A percentile compares a stretch with the other conserved stretches of the same genome.
phyloP scores from a whole-genome alignment of 1,140 invertebrate species.

The Gonioctena quinquepunctata region DNA sequence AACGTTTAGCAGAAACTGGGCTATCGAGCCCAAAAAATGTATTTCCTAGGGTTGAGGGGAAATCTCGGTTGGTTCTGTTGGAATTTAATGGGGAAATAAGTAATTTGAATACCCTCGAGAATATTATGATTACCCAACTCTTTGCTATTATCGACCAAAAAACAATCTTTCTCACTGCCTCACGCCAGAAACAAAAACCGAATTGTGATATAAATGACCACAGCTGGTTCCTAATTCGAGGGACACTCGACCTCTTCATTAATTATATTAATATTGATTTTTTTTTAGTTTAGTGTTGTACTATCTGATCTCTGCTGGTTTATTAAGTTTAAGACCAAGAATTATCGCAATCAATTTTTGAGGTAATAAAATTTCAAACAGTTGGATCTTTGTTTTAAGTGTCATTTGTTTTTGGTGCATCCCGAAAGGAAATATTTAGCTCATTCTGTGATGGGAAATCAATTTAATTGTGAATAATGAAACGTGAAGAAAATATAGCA shows the following conservation, averaged over 20 bases:
- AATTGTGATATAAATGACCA: constrained; percentile 53
- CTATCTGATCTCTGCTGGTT: constrained; percentile 47
- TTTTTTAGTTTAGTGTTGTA: constrained; percentile 38
- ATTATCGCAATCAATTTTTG: background rate
- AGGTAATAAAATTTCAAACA: background rate
- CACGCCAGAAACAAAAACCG: constrained; percentile 42
- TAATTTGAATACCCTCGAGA: too few relatives aligned
- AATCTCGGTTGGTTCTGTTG: too few relatives aligned
- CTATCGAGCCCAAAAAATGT: too few relatives aligned
- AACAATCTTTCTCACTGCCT: constrained; percentile 32
- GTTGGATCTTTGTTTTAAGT: background rate
- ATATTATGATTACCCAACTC: too few relatives aligned
- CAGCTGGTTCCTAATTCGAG: constrained; percentile 51
- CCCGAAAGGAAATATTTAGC: too few relatives aligned
- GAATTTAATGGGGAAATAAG: too few relatives aligned
- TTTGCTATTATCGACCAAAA: too few relatives aligned
- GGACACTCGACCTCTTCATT: constrained; percentile 45
- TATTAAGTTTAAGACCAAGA: constrained; percentile 24
- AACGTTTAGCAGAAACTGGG: too few relatives aligned
- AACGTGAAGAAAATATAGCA: too few relatives aligned
- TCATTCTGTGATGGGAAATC: too few relatives aligned
- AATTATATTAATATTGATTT: constrained; percentile 1
- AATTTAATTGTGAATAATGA: too few relatives aligned
- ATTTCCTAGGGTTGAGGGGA: too few relatives aligned
- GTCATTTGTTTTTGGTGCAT: background rate